These are phyloP conservation scores for Panzeria rudis DNA, from an alignment of 2,888 invertebrate species.

Conservation along the genomic window DNA sequence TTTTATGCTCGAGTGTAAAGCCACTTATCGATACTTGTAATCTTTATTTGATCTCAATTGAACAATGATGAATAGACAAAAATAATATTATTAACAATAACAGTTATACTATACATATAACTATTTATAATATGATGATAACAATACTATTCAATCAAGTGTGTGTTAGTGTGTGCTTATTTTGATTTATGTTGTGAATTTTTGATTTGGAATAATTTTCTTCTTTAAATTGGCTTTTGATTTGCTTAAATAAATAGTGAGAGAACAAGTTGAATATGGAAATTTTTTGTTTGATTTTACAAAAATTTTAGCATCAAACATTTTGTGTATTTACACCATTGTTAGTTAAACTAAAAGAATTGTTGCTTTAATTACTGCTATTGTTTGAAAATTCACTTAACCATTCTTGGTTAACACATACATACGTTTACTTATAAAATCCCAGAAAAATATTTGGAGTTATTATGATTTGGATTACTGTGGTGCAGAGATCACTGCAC, in stretches of 20 bases:
- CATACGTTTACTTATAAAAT: too few relatives aligned
- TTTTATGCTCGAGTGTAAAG: slow-evolving; percentile 72
- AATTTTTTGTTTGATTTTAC: neutral
- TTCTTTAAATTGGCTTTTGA: slow-evolving; percentile 1
- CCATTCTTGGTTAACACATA: neutral
- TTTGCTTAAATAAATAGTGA: slow-evolving; percentile 25
- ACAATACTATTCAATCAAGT: slow-evolving; percentile 45
- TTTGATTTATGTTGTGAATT: neutral
- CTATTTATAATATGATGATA: slow-evolving; percentile 48
- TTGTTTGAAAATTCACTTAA: neutral
- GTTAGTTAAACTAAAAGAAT: neutral
- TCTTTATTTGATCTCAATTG: slow-evolving; percentile 73
- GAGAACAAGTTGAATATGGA: slow-evolving; percentile 14
- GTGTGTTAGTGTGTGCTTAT: neutral
- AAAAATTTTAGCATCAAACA: neutral
- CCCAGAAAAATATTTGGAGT: too few relatives aligned
- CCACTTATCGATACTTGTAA: slow-evolving; percentile 73
- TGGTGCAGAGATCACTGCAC: too few relatives aligned
- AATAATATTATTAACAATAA: slow-evolving; percentile 65
- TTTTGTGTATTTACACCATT: slow-evolving; percentile 1
- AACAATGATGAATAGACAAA: slow-evolving; percentile 73
- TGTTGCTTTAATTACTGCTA: neutral
- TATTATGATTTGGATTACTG: too few relatives aligned
- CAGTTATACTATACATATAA: slow-evolving; percentile 5
- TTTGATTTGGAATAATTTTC: neutral